Evolutionary conservation across 2,113 vertebrate genomes (phyloP).

Genomic region (Phalacrocorax carbo): DNA sequence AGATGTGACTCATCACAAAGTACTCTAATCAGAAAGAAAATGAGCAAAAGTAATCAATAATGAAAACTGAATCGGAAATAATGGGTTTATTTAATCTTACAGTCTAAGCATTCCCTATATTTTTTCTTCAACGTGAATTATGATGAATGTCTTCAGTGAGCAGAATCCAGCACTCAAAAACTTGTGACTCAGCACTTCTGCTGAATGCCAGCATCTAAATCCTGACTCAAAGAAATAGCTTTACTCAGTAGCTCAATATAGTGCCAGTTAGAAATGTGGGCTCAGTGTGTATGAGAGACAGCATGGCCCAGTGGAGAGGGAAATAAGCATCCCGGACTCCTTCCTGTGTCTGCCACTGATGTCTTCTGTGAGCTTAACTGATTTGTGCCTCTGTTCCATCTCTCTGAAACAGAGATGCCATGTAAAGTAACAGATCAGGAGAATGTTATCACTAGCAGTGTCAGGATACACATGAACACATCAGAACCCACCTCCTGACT

Average conservation of each 20-base stretch:
- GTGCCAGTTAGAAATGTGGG: not conserved
- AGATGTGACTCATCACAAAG: conserved; percentile 8
- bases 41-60: not conserved
- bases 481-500: not conserved
- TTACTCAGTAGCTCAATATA: not conserved
- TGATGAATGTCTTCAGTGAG: not conserved
- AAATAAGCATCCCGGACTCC: not conserved
- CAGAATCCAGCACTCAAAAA: not conserved
- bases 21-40: not conserved
- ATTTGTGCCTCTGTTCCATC: not conserved
- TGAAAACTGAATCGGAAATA: not conserved
- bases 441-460: not conserved
- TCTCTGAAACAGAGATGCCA: not conserved
- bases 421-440: not conserved
- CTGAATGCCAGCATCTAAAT: not conserved
- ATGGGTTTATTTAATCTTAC: not conserved
- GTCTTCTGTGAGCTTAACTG: not conserved
- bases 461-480: not conserved
- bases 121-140: not conserved
- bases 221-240: not conserved
- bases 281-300: not conserved
- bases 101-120: not conserved
- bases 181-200: conserved; percentile 31
- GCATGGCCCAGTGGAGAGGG: not conserved
- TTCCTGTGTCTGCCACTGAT: not conserved